Percentiles rank a stretch among this genome's conserved stretches.
Evolutionary conservation across 2,797 vertebrate genomes (phyloP).

Genomic region (Gymnothorax reevesii): DNA sequence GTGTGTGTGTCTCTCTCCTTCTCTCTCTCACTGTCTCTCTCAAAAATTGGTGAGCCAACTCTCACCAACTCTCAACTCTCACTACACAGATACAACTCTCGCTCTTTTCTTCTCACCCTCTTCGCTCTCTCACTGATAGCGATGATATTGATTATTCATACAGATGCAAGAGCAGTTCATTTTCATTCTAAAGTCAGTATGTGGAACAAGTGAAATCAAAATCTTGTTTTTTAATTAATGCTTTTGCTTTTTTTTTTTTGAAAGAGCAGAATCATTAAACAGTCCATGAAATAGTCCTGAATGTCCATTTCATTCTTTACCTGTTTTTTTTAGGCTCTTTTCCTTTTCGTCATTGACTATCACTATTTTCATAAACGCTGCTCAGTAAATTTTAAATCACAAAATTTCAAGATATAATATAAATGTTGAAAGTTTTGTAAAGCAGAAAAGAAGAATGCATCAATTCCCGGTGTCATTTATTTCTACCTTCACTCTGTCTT

Average conservation of each 20-base stretch:
- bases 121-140: background rate
- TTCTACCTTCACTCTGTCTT: background rate
- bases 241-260: background rate
- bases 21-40: background rate
- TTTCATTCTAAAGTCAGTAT: background rate
- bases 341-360: background rate
- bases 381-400: background rate
- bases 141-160: background rate
- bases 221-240: too few species aligned
- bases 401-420: background rate
- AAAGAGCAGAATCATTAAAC: background rate
- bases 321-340: background rate
- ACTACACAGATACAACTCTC: conserved; percentile 50
- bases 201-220: too few species aligned
- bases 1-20: background rate
- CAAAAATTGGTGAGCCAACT: too few species aligned
- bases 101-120: background rate
- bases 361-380: background rate
- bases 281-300: background rate
- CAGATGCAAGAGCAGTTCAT: background rate
- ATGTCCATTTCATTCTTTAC: background rate
- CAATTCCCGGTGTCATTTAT: background rate
- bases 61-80: too few species aligned
- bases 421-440: too few species aligned
- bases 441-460: too few species aligned